These are phyloP conservation scores for Anadara kagoshimensis DNA, from an alignment of 1,140 invertebrate genomes.

Conservation along the genomic window DNA sequence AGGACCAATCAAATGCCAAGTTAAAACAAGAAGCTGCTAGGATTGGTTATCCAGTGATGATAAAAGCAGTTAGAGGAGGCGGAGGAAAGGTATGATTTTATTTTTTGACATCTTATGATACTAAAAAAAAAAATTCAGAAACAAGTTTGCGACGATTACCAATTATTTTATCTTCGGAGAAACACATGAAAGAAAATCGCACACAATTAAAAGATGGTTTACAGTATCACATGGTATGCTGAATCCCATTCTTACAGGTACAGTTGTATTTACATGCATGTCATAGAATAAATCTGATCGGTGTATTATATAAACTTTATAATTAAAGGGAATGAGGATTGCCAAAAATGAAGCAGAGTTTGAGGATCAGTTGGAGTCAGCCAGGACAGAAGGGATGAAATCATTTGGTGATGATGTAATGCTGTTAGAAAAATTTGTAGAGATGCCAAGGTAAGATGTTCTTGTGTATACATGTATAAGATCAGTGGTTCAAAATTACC, in stretches of 20 bases:
- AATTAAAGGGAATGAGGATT: slow-evolving; percentile 92
- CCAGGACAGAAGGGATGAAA: slow-evolving; percentile 93
- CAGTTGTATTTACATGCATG: no score
- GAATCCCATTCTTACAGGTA: no score
- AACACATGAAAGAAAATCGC: no score
- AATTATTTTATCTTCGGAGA: no score
- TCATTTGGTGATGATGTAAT: slow-evolving; percentile 95
- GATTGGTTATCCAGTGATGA: slow-evolving; percentile 98
- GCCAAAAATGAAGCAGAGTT: slow-evolving; percentile 88
- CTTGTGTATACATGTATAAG: neutral
- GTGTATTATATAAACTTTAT: no score
- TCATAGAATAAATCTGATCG: no score
- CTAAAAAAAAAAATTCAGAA: no score
- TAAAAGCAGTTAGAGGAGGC: slow-evolving; percentile 97
- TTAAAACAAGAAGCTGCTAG: slow-evolving; percentile 85
- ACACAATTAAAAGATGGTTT: no score
- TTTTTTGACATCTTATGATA: no score
- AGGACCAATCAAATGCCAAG: slow-evolving; percentile 86
- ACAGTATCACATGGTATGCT: no score
- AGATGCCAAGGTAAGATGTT: slow-evolving; percentile 78
- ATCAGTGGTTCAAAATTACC: no score
- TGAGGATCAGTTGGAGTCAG: slow-evolving; percentile 90
- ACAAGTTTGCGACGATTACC: no score
- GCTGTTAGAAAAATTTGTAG: slow-evolving; percentile 92
- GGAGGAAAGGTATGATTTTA: slow-evolving; percentile 85